Conservation (phyloP, 2,888 invertebrate genomes). For the Teinopalpus imperialis region DNA sequence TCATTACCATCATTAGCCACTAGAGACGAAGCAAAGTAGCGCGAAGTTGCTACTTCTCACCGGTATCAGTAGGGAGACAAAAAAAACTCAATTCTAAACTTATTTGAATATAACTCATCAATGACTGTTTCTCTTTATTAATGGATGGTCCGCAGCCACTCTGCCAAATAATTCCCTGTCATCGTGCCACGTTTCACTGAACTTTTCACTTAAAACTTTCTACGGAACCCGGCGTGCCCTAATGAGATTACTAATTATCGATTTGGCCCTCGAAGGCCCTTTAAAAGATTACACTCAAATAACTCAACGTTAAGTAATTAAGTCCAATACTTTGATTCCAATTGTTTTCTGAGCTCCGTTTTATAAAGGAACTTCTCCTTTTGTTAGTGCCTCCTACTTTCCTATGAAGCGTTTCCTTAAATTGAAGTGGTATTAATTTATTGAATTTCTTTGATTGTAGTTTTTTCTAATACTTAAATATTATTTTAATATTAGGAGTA, state of each 20-base stretch:
- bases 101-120: conserved; percentile 18
- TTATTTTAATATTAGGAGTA: too few species aligned
- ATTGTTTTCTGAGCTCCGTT: conserved; percentile 22
- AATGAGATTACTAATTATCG: conserved; percentile 43
- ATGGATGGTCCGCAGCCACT: conserved; percentile 22
- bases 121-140: conserved; percentile 23
- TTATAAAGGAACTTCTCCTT: conserved; percentile 7
- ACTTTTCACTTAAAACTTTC: conserved; percentile 41
- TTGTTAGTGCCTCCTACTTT: conserved; percentile 12
- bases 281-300: conserved; percentile 35
- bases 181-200: conserved; percentile 26
- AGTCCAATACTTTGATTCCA: conserved; percentile 35
- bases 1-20: too few species aligned
- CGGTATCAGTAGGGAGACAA: neutral
- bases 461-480: neutral
- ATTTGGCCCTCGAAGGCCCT: conserved; percentile 33
- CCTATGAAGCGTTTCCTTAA: conserved; percentile 7
- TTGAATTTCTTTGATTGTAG: conserved; percentile 3
- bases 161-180: conserved; percentile 15
- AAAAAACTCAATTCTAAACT: too few species aligned
- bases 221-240: conserved; percentile 31
- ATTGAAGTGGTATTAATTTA: conserved; percentile 11
- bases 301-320: conserved; percentile 37
- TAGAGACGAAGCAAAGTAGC: too few species aligned
- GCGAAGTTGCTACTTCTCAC: too few species aligned